Evolutionary conservation across 2,888 invertebrate species (phyloP), one percentile per base, ranked within the genome.

Genomic region (Auanema sp.): DNA sequence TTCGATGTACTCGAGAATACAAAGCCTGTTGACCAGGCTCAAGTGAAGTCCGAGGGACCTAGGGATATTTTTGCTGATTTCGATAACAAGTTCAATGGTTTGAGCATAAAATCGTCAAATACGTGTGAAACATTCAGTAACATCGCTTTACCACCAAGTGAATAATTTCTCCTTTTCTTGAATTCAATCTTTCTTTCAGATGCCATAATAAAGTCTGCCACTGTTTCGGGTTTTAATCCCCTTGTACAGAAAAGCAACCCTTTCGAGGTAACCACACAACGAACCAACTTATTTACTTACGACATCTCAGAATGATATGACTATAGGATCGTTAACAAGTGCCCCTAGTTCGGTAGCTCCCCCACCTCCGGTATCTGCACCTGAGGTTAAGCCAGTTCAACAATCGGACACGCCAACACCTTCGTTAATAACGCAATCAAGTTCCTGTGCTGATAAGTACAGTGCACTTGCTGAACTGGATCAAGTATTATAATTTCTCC

Each of bases 401-500:
- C 16, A 41, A 41, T 40, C n/a, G 42, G 16, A 10, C 10, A 25
- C 58, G n/a, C 41, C 43, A 14, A 11, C 58, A 1, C 12, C 53
- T 2, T 25, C 47, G n/a, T 23, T 52, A 33, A 33, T 55, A 21
- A 42, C 24, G 43, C 23, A 23, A 0, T 14, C 33, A n/a, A 16
- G 18, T 12, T 49, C 42, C 23, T 60, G n/a, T 12, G 61, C n/a
- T 4, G 69, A 69, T 44, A 69, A 67, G 44, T 69, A 67, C 33
- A 66, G 66, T 41, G 69, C 69, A 14, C 53, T 69, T 16, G 69
- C 69, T 12, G 69, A 69, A 42, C 56, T 69, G 47, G 69, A 69
- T 56, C 57, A 69, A 61, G 65, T 68, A 4, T 42, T 5, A 10
- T 21, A 0, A 53, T 23, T 16, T 16, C 2, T 47, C 21, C 23